Evolutionary conservation across 2,888 invertebrate genomes (phyloP).

Genomic region (Dorcus hopei): DNA sequence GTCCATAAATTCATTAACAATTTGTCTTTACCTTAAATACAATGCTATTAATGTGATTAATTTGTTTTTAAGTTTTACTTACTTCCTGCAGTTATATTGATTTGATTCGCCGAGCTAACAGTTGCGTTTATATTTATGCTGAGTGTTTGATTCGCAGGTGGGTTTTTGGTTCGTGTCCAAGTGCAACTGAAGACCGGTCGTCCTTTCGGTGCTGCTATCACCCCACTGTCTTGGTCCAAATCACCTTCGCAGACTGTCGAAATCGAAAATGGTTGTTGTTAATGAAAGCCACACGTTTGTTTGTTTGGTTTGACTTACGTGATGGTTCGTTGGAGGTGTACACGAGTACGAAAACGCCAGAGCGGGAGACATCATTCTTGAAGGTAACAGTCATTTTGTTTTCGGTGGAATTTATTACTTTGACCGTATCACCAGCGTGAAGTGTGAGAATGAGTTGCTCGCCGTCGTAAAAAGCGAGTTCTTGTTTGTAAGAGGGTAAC

Average conservation of each 20-base stretch:
- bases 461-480: constrained; percentile 57
- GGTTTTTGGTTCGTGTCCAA: constrained; percentile 38
- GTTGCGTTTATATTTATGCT: constrained; percentile 34
- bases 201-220: constrained; percentile 29
- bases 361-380: constrained; percentile 49
- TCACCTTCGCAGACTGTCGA: constrained; percentile 51
- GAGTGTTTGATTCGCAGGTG: constrained; percentile 36
- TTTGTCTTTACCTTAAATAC: not conserved
- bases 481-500: constrained; percentile 21
- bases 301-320: constrained; percentile 47
- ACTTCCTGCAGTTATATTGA: not conserved
- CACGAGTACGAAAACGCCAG: constrained; percentile 68
- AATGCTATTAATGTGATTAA: too few relatives aligned
- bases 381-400: constrained; percentile 63
- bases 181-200: constrained; percentile 39
- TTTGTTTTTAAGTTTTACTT: constrained; percentile 14
- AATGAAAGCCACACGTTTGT: too few relatives aligned
- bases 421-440: constrained; percentile 41
- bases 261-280: constrained; percentile 22
- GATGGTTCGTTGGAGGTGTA: constrained; percentile 63
- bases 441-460: constrained; percentile 46
- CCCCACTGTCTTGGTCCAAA: constrained; percentile 46
- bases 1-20: not conserved
- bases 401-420: constrained; percentile 59
- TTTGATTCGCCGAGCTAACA: too few relatives aligned